Evolutionary conservation across 2,113 vertebrate species (phyloP).

Genomic region (Pseudorhombus dupliciocellatus): DNA sequence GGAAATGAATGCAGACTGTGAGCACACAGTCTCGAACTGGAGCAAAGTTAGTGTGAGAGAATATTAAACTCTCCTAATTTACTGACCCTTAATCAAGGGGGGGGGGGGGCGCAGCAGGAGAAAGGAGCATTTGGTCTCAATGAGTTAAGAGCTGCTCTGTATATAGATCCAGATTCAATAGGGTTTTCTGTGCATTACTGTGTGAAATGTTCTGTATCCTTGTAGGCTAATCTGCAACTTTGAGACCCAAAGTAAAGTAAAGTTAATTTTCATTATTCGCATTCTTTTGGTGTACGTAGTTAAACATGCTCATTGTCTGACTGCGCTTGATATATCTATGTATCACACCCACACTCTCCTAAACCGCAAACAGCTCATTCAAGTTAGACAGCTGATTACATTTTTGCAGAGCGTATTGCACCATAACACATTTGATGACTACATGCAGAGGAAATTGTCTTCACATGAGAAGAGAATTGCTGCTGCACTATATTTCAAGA

Average conservation of each 20-base stretch:
- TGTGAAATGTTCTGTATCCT: background rate
- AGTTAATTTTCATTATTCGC: too few species aligned
- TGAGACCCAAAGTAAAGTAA: too few species aligned
- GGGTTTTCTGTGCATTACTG: background rate
- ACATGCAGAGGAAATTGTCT: slow-evolving; percentile 11
- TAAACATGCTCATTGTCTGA: background rate
- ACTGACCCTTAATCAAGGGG: background rate
- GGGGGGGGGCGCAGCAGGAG: background rate
- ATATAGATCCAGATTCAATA: background rate
- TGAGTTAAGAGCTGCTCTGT: background rate
- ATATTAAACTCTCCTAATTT: slow-evolving; percentile 21
- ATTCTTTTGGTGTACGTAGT: too few species aligned
- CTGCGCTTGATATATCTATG: background rate
- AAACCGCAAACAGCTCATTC: background rate
- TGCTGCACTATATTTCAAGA: slow-evolving; percentile 22
- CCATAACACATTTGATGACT: slow-evolving; percentile 5
- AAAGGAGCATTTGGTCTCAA: background rate
- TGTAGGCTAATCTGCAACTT: background rate
- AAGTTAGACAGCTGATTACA: background rate
- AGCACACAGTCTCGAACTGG: background rate
- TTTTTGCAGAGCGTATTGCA: background rate
- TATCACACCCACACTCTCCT: background rate
- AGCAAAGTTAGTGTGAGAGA: background rate
- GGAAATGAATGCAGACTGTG: slow-evolving; percentile 13
- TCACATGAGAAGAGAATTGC: slow-evolving; percentile 21